Base-by-base conservation (phyloP, 2,797 vertebrate species). In the Antennarius maculatus region DNA sequence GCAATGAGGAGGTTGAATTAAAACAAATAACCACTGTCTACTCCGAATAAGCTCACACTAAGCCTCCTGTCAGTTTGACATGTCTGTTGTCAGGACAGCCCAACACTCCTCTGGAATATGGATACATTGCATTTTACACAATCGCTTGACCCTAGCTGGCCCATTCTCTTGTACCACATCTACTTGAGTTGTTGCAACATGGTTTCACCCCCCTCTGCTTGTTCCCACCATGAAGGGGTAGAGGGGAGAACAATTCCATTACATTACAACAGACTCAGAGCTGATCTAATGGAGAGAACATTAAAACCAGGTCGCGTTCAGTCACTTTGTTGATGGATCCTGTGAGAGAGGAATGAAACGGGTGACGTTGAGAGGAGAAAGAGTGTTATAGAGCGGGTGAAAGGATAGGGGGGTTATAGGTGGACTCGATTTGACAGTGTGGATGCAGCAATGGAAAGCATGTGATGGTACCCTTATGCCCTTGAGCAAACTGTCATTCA, bases 401-500 rank as follows among this genome's bases (percentile, higher is more conserved):
- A 16, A 57, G 74, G 66, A 75, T 47, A 27, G 76, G 69, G 41
- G 69, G 80, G 72, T 51, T 66, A 76, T 18, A 56, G 60, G 43
- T 54, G 69, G 70, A 71, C 83, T 88, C 59, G n/a, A 79, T 41
- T 3, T 88, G 86, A 91, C 81, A 71, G 69, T 58, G 77, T 74
- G 71, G 66, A 83, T 76, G 76, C 42, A 43, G 78, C 56, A 41
- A 42, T 42, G 49, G 61, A 66, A 69, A 66, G 74, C 58, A 66
- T 57, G 76, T 61, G 77, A 79, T 39, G 68, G 72, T 59, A 69
- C 89, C 79, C 48, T 66, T 7, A 13, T 92, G 91, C 91, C 92
- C 88, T 92, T 92, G 91, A 92, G 92, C 88, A 58, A 78, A 55
- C 89, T 93, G 92, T 94, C 92, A 86, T 92, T 95, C 92, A 90